Evolutionary conservation across 2,888 invertebrate genomes (phyloP).

Genomic region (Physocephala rufipes): DNA sequence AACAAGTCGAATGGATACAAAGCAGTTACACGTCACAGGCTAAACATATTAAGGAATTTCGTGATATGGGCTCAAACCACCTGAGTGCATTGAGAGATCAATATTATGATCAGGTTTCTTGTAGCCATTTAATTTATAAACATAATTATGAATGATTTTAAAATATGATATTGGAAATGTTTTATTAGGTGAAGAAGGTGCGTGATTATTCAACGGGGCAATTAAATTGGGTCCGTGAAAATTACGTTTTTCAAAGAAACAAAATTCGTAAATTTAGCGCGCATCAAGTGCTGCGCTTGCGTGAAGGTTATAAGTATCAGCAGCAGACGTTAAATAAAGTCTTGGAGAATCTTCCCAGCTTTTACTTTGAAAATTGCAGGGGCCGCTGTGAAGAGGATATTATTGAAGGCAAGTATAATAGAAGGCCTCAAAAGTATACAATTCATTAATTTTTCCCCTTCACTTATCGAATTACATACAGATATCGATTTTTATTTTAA

Average conservation of each 20-base stretch:
- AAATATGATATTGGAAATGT: conserved; percentile 37
- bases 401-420: conserved; percentile 57
- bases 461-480: conserved; percentile 40
- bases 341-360: conserved; percentile 87
- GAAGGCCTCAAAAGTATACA: background rate
- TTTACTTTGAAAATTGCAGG: conserved; percentile 93
- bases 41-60: conserved; percentile 84
- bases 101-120: conserved; percentile 87
- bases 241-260: conserved; percentile 94
- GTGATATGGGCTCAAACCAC: conserved; percentile 91
- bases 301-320: conserved; percentile 95
- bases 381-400: conserved; percentile 74
- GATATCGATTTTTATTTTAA: conserved; percentile 66
- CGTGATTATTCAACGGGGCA: conserved; percentile 92
- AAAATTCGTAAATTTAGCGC: conserved; percentile 95
- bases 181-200: conserved; percentile 86
- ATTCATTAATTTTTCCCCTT: background rate
- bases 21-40: conserved; percentile 90
- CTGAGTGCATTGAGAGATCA: conserved; percentile 87
- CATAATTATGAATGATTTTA: background rate
- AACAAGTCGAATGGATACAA: conserved; percentile 94
- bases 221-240: conserved; percentile 92
- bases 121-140: background rate
- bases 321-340: conserved; percentile 95
- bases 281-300: conserved; percentile 85